Evolutionary conservation across 53 echinoderm and acorn worm genomes (phyloP), one percentile per base, ranked within the genome.

Genomic region (Zoroaster sp.): DNA sequence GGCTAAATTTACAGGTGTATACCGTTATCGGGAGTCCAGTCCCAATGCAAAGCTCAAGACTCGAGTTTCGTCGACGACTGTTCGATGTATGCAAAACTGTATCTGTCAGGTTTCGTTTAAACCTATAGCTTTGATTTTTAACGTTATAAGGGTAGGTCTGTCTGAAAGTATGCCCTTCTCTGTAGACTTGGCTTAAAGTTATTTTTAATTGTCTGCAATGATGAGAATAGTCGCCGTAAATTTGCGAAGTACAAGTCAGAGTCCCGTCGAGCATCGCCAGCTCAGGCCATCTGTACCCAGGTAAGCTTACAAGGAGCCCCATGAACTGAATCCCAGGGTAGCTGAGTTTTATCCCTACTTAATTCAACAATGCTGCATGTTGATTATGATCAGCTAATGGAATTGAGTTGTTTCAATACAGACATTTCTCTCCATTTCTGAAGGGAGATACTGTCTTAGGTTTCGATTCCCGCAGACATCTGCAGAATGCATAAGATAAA

Each of bases 1-100:
- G 85, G 85, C 71, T 70, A 71, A 46, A 85, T 71, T 85, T 71
- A 85, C 85, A 71, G 85, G 85, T n/a, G n/a, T 85, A 70, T 69
- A 85, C 85, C 85, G 51, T 83, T 49, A 81, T 59, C 8, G 41
- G 10, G 32, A 76, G 33, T 34, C 34, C 47, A 33, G 76, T 76
- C 52, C 12, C 37, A 39, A 38, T 79, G 21, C 79, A 79, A 79
- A 76, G 76, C 59, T 63, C 7, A 33, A 34, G 36, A 15, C 23
- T 20, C 11, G 23, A n/a, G 38, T 36, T 38, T 65, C 49, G 34
- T 46, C 76, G 34, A 79, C 79, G 79, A 13, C 79, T 79, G 39
- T 79, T 79, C 5, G 6, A 39, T 79, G 65, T 18, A 36, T 36
- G 8, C 17, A 36, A 36, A 31, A 17, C 28, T 17, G 17, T n/a